Evolutionary conservation across 2,113 vertebrate genomes (phyloP), one percentile per base, ranked within the genome.

Genomic region (Atractosteus spatula): DNA sequence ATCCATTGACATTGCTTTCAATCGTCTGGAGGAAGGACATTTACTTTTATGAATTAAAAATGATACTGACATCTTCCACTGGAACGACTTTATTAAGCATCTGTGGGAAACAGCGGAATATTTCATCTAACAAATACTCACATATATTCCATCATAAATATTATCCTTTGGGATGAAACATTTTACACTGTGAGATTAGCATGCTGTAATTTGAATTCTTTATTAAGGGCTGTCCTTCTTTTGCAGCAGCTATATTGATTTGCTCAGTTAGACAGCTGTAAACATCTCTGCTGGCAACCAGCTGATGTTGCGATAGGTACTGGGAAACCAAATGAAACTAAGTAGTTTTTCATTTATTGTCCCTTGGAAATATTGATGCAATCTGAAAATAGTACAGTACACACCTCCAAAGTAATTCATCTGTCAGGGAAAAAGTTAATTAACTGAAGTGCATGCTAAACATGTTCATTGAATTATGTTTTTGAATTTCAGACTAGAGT

Each of bases 381-480:
- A 76, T 62, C 59, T 77, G 81, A 79, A 84, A 82, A 77, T 74
- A 82, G 55, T 70, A 29, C 8, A 59, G 72, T 4, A 10, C 59
- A 64, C 54, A 79, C 3, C 63, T 78, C 62, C n/a, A 55, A 73
- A 69, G n/a, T 69, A 81, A 84, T 84, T 71, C 54, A 47, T 79
- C 66, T 80, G 75, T 76, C 69, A 75, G 41, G 64, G 5, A 66
- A 68, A 75, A 80, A 73, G 68, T 81, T 88, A 79, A 86, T 82
- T 84, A 75, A 82, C 72, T 76, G 29, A 70, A 78, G 74, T 62
- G 42, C 63, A 13, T 42, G 72, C 7, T 64, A 0, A 7, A 63
- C 17, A 7, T 47, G n/a, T 47, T 61, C 14, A 13, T 63, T 71
- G 62, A 70, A 55, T 67, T 59, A 62, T 71, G 69, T 57, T 41